phyloP scores from a whole-genome alignment of 2,113 vertebrate species.

The Chitala chitala region DNA sequence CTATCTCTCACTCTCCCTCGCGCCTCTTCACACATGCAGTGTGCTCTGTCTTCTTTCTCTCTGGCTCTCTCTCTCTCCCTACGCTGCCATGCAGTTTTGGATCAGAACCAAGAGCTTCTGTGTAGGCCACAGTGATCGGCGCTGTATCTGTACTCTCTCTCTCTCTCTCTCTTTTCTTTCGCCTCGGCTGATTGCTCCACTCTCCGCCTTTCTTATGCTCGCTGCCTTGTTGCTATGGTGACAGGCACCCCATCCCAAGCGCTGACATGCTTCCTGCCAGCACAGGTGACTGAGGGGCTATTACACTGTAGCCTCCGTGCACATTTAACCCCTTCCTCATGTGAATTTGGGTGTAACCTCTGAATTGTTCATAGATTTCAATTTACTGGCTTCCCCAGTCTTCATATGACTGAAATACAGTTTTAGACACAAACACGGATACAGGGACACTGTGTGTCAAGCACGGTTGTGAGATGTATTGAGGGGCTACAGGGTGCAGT shows the following conservation, averaged over 20 bases:
- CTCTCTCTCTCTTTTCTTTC: conserved; percentile 26
- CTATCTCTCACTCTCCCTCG: conserved; percentile 2
- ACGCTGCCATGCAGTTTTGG: too few species aligned
- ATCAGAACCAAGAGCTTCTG: too few species aligned
- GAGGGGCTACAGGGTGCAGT: too few species aligned
- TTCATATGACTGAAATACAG: too few species aligned
- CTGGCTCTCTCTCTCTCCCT: too few species aligned
- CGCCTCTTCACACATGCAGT: too few species aligned
- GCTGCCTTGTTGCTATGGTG: conserved; percentile 60
- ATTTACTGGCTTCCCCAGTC: too few species aligned
- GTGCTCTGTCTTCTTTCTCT: too few species aligned
- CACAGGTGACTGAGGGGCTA: conserved; percentile 32
- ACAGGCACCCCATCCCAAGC: conserved; percentile 51
- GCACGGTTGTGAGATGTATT: too few species aligned
- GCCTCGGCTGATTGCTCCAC: conserved; percentile 38
- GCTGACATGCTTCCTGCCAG: conserved; percentile 24
- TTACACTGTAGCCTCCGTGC: conserved; percentile 26
- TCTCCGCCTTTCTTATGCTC: conserved; percentile 44
- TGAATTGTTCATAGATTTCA: not conserved
- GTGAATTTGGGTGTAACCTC: not conserved
- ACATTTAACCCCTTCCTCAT: conserved; percentile 10
- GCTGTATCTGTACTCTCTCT: not conserved
- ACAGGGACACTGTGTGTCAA: too few species aligned
- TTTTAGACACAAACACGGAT: too few species aligned
- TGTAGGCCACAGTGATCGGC: not conserved